Evolutionary conservation across 2,888 invertebrate genomes (phyloP), one percentile per base, ranked within the genome.

Genomic region (Lycia hirtaria): DNA sequence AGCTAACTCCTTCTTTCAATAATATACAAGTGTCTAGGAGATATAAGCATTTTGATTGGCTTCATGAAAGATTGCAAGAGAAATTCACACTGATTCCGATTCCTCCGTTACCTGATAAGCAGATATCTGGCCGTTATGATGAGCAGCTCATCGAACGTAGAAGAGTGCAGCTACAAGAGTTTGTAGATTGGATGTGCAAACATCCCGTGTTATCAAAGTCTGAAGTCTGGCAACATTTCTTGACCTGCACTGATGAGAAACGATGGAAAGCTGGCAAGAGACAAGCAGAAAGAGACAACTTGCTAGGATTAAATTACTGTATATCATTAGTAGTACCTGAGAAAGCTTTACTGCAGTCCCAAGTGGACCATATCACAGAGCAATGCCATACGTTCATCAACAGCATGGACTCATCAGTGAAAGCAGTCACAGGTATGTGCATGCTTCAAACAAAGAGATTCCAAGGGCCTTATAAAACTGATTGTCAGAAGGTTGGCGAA

Each of bases 41-140:
- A 69, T 99, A 99, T 89, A 99, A 99, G 87, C 99, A 99, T 86
- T 99, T 99, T 87, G 99, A 99, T 92, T 99, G 99, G 99, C 88
- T 99, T 50, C 98, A 99, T 87, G 97, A 97, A 80, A 94, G 98
- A 69, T 91, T 99, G 64, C 96, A 96, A 72, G 97, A 97, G 69
- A 99, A 99, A 87, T 99, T 97, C 85, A 96, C 97, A 68, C 94
- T 98, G 50, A 96, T 99, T 74, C 98, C 98, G 2, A 96, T 99
- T 73, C 99, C 99, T 55, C 99, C 99, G 1, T 86, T 99, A 63
- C 99, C 99, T 9, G 99, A 99, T 81, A 99, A 99, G 89, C 98
- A 99, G 86, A 98, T 99, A 64, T 97, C 98, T 32, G 98, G 98
- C 5, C 94, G 98, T 47, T 99, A 98, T 88, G 99, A 99, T 85